These are phyloP conservation scores for Chrysolina americana DNA, from an alignment of 2,888 invertebrate genomes.

Conservation along the genomic window DNA sequence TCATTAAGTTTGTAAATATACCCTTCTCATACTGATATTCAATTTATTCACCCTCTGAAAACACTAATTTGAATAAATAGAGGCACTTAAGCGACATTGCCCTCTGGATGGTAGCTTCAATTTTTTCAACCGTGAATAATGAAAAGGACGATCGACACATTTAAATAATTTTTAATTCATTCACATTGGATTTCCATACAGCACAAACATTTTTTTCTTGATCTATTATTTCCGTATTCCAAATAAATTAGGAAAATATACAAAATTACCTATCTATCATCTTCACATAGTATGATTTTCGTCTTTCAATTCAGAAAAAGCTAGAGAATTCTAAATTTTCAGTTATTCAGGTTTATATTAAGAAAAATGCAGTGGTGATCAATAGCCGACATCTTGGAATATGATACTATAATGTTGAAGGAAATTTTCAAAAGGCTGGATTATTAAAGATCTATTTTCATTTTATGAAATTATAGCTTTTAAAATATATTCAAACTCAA, in stretches of 20 bases:
- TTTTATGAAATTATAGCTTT: too few species aligned
- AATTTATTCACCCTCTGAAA: constrained; percentile 62
- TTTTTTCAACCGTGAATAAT: constrained; percentile 58
- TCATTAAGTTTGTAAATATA: constrained; percentile 20
- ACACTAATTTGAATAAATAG: constrained; percentile 64
- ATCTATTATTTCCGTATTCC: neutral
- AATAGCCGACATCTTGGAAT: too few species aligned
- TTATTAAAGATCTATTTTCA: too few species aligned
- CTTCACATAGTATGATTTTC: too few species aligned
- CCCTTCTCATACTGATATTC: constrained; percentile 40
- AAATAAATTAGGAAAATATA: neutral
- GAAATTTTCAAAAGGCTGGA: too few species aligned
- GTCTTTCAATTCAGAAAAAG: too few species aligned
- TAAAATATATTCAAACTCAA: too few species aligned
- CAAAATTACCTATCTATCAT: too few species aligned
- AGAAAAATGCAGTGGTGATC: too few species aligned
- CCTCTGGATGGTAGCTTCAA: constrained; percentile 54
- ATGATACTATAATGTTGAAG: too few species aligned
- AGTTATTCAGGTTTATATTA: too few species aligned
- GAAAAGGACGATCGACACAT: constrained; percentile 63
- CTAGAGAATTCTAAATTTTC: too few species aligned
- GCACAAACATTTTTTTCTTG: neutral
- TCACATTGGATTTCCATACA: constrained; percentile 34
- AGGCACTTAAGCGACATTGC: constrained; percentile 54
- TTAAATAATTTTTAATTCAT: constrained; percentile 64